These are phyloP conservation scores for Hemibagrus wyckioides DNA, from an alignment of 2,113 vertebrate species.

Conservation along the genomic window DNA sequence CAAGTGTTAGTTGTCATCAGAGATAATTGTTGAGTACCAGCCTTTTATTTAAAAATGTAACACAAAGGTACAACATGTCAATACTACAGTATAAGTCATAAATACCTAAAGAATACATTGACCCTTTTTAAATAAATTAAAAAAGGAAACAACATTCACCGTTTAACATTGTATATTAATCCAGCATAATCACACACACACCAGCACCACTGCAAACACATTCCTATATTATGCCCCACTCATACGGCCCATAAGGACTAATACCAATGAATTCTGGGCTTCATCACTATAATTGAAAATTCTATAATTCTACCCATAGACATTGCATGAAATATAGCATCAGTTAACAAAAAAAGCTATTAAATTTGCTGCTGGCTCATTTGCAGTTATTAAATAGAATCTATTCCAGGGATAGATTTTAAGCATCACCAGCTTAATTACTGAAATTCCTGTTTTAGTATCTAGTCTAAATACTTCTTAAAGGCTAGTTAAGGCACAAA, in stretches of 20 bases:
- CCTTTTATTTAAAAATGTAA: constrained; percentile 10
- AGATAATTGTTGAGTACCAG: background rate
- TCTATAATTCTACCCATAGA: background rate
- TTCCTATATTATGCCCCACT: background rate
- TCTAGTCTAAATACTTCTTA: background rate
- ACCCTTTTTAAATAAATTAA: background rate
- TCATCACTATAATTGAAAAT: background rate
- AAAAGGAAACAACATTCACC: background rate
- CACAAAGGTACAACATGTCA: background rate
- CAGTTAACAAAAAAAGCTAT: background rate
- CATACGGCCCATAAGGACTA: background rate
- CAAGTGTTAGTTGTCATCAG: background rate
- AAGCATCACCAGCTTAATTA: constrained; percentile 35
- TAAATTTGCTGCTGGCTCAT: constrained; percentile 20
- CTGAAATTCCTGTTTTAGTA: background rate
- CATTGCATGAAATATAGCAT: background rate
- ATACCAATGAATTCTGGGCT: background rate
- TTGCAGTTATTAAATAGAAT: constrained; percentile 16
- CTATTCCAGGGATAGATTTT: background rate
- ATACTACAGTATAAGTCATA: background rate
- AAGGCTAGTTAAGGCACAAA: constrained; percentile 5
- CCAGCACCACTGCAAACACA: background rate
- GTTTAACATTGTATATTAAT: background rate
- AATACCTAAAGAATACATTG: background rate
- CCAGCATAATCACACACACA: background rate